Evolutionary conservation across 2,888 invertebrate species (phyloP).

Genomic region (Erebia epiphron): DNA sequence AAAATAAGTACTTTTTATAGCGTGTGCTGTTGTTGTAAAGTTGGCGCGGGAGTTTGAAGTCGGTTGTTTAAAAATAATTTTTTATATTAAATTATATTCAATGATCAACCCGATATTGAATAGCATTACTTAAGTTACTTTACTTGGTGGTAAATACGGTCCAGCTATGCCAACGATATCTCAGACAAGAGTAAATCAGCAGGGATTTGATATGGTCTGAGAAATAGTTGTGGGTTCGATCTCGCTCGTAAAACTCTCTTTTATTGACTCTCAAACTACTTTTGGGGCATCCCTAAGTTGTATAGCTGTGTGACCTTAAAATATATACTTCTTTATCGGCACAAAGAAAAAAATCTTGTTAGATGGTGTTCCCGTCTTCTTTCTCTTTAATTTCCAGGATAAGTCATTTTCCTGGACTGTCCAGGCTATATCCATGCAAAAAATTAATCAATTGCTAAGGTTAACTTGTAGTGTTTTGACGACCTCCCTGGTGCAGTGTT

Average conservation of each 20-base stretch:
- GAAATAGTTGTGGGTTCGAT: conserved; percentile 39
- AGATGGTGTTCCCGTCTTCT: too few species aligned
- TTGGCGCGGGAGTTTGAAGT: too few species aligned
- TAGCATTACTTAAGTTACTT: neutral
- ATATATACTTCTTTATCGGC: neutral
- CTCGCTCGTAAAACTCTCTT: conserved; percentile 37
- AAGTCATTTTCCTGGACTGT: too few species aligned
- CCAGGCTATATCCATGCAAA: too few species aligned
- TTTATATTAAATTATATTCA: too few species aligned
- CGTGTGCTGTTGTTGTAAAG: too few species aligned
- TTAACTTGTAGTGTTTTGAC: too few species aligned
- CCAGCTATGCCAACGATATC: conserved; percentile 25
- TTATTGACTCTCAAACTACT: conserved; percentile 33
- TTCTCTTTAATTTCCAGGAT: too few species aligned
- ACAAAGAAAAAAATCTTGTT: neutral
- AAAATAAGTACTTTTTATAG: too few species aligned
- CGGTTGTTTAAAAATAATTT: too few species aligned
- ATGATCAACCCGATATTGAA: neutral
- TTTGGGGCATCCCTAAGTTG: conserved; percentile 11
- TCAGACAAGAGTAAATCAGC: conserved; percentile 34
- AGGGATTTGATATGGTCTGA: conserved; percentile 37
- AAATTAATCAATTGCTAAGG: too few species aligned
- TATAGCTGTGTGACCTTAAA: neutral
- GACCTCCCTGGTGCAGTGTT: too few species aligned
- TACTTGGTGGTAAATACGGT: conserved; percentile 3